A percentile compares a stretch with the other conserved stretches of the same genome.
Evolutionary conservation across 2,888 invertebrate species (phyloP).

Genomic region (Ochropleura leucogaster): DNA sequence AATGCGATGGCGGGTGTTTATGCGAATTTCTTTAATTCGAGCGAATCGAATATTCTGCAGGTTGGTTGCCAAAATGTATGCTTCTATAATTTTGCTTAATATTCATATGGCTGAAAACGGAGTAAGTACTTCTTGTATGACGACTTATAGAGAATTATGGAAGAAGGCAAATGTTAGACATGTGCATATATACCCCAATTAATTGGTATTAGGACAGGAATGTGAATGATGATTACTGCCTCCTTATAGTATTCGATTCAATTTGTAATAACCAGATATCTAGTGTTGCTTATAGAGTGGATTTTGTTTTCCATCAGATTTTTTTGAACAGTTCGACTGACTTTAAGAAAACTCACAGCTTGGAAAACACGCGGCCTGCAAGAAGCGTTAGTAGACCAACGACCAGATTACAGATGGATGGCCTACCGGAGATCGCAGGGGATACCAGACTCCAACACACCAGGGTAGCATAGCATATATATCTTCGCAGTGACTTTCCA

Average conservation of each 20-base stretch:
- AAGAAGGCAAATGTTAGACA: background rate
- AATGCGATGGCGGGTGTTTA: conserved; percentile 4
- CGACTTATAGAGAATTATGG: background rate
- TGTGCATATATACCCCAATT: no score
- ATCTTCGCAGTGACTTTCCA: no score
- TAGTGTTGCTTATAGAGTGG: background rate
- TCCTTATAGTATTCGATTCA: background rate
- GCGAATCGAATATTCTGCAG: background rate
- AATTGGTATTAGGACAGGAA: no score
- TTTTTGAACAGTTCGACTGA: background rate
- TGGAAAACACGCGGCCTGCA: background rate
- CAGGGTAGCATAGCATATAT: background rate
- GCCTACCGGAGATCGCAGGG: background rate
- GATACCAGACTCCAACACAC: background rate
- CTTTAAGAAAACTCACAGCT: background rate
- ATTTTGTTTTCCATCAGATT: background rate
- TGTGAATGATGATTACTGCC: no score
- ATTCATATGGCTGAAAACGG: background rate
- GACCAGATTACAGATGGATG: no score
- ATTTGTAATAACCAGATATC: background rate
- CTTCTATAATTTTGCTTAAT: background rate
- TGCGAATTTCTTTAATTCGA: conserved; percentile 6
- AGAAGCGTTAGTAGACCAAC: background rate
- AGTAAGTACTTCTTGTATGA: background rate
- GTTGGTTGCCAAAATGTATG: background rate